Conservation (phyloP, 2,113 vertebrate genomes). For the Anser cygnoides region DNA sequence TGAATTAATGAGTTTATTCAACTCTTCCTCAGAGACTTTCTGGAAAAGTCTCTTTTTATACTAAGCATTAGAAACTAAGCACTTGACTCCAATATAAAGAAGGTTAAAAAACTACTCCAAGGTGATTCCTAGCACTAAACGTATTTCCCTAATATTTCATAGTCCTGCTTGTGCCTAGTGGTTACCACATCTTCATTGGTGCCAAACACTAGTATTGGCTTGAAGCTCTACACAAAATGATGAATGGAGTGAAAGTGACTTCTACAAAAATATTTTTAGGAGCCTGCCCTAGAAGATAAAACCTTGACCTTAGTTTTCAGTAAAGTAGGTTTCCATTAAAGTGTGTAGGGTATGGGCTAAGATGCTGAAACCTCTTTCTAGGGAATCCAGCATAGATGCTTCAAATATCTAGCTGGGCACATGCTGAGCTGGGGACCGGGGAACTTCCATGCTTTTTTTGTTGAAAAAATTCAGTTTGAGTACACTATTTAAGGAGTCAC, state of each 20-base stretch:
- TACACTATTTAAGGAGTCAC: neutral
- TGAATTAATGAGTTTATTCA: neutral
- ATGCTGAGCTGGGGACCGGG: neutral
- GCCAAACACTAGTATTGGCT: neutral
- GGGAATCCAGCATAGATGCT: neutral
- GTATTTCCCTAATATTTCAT: neutral
- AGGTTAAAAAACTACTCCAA: neutral
- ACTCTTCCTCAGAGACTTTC: neutral
- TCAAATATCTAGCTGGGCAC: fast-evolving
- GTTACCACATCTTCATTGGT: neutral
- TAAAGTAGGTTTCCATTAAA: neutral
- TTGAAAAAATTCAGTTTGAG: neutral
- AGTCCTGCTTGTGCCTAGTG: neutral
- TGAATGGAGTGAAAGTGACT: neutral
- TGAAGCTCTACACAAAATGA: neutral
- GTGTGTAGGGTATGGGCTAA: neutral
- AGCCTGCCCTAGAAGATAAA: neutral
- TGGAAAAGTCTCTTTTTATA: neutral
- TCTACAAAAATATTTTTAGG: neutral
- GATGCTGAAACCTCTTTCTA: neutral
- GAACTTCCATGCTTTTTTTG: neutral
- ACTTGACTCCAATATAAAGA: neutral
- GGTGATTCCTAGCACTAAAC: neutral
- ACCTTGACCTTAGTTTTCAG: neutral
- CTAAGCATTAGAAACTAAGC: neutral